Evolutionary conservation across 2,888 invertebrate genomes (phyloP).

Genomic region (Tipula lateralis): DNA sequence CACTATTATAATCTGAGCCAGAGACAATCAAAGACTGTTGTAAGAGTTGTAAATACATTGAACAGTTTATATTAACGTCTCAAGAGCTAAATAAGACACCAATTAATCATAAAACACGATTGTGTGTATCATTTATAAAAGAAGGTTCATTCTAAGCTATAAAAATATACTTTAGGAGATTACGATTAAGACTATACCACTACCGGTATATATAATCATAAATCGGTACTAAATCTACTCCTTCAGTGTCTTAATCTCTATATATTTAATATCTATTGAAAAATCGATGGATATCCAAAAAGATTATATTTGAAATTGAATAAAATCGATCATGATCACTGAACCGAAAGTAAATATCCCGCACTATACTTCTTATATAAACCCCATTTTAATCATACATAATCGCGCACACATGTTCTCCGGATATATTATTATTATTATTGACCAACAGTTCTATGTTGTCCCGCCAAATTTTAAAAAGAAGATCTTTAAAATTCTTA

Average conservation of each 20-base stretch:
- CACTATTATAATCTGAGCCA: too few species aligned
- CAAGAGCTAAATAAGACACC: too few species aligned
- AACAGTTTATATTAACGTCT: too few species aligned
- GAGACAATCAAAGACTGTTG: too few species aligned
- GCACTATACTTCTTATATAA: background rate
- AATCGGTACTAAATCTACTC: background rate
- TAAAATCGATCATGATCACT: background rate
- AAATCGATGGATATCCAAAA: background rate
- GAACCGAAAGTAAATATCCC: background rate
- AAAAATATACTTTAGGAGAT: too few species aligned
- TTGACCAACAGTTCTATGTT: background rate
- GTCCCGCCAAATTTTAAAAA: background rate
- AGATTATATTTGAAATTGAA: background rate
- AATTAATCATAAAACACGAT: too few species aligned
- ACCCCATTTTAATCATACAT: background rate
- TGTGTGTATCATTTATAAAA: too few species aligned
- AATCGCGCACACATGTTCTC: background rate
- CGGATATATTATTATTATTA: background rate
- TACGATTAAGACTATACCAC: too few species aligned
- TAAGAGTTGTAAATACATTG: too few species aligned
- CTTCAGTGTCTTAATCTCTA: background rate
- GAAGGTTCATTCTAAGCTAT: too few species aligned
- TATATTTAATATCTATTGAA: background rate
- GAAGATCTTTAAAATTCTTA: background rate
- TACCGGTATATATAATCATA: background rate